Conservation (phyloP, 2,113 vertebrate species). For the Bambusicola thoracicus region DNA sequence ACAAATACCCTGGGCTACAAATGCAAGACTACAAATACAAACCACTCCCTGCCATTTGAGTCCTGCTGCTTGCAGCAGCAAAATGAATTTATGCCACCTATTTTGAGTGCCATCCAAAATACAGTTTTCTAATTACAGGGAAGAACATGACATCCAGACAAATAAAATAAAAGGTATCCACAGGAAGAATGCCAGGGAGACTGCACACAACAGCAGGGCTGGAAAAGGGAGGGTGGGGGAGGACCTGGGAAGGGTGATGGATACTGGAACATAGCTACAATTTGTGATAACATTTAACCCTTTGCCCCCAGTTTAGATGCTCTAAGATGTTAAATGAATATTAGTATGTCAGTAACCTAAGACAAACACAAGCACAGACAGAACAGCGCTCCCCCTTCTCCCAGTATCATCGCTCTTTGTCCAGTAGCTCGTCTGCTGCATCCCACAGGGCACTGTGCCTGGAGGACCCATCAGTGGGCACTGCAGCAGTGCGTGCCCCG, state of each 20-base stretch:
- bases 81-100: not conserved
- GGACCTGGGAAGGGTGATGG: conserved; percentile 42
- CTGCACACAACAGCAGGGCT: not conserved
- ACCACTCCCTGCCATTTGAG: not conserved
- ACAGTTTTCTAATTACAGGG: not conserved
- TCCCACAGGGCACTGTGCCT: conserved; percentile 21
- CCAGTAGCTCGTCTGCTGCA: too few relatives aligned
- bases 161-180: not conserved
- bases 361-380: conserved; percentile 55
- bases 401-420: not conserved
- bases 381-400: conserved; percentile 58
- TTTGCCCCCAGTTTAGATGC: conserved; percentile 68
- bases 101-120: not conserved
- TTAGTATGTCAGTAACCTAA: conserved; percentile 50
- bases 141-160: not conserved
- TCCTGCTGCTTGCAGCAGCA: not conserved
- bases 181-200: not conserved
- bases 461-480: not conserved
- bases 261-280: conserved; percentile 69
- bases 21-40: too few relatives aligned
- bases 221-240: not conserved
- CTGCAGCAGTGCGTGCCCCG: not conserved
- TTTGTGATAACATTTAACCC: conserved; percentile 75
- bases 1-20: not conserved
- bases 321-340: conserved; percentile 62